Evolutionary conservation across 2,797 vertebrate species (phyloP).

Genomic region (Tragopan temminckii): DNA sequence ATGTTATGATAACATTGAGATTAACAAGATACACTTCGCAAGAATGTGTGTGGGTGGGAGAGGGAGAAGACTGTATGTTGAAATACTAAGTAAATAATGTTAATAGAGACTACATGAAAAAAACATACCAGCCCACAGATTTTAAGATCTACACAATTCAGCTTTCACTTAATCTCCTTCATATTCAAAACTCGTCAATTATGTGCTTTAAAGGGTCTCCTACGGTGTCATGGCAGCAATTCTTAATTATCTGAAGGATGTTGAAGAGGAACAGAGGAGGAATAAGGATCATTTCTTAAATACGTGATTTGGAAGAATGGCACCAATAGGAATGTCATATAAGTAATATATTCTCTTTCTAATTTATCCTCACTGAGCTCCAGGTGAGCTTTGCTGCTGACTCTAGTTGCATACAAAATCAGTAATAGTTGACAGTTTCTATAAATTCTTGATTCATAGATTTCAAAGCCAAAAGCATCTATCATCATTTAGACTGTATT

Average conservation of each 20-base stretch:
- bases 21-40: conserved; percentile 45
- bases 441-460: not conserved
- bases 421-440: not conserved
- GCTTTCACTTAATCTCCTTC: not conserved
- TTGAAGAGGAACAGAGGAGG: not conserved
- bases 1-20: conserved; percentile 52
- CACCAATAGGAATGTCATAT: not conserved
- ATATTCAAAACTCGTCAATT: not conserved
- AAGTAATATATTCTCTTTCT: not conserved
- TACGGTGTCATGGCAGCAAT: not conserved
- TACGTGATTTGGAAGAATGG: not conserved
- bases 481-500: not conserved
- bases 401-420: not conserved
- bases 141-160: not conserved
- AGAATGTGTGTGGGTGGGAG: conserved; percentile 45
- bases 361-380: not conserved
- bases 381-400: not conserved
- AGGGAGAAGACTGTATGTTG: not conserved
- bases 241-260: conserved; percentile 4
- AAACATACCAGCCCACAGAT: not conserved
- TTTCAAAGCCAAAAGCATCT: not conserved
- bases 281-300: not conserved
- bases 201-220: not conserved
- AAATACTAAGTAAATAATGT: conserved; percentile 48
- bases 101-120: conserved; percentile 9